Evolutionary conservation across 2,888 invertebrate species (phyloP), one percentile per base, ranked within the genome.

Genomic region (Hydraecia micacea): DNA sequence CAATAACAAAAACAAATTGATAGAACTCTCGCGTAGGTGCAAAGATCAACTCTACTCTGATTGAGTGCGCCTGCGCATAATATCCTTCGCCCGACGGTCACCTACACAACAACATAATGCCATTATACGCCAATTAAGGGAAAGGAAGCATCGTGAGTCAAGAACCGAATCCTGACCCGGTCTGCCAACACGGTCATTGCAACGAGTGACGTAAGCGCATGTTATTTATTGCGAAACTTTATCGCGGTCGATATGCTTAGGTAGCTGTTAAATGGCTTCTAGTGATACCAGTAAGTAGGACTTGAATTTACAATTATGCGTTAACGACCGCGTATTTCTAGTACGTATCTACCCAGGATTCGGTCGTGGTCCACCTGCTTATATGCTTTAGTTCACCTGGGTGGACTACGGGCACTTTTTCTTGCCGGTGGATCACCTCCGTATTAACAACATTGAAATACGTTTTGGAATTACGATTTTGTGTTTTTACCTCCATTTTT

Each of bases 171-270:
- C 75, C 73, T 84, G 86, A 82, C 81, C 84, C 73, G 82, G 75
- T 75, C n/a, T 85, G 82, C 83, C 49, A 79, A 86, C 63, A 86
- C 73, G 81, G 87, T 84, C 77, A 87, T 84, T 87, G 68, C 63
- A 28, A 68, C 60, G 25, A 52, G 85, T 92, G 92, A 92, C 90
- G 92, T 89, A 85, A 92, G 77, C 46, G 71, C 85, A 83, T 78
- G 75, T 85, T 79, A 84, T 86, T 80, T 88, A 86, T 90, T 89
- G 87, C 88, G 77, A 90, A 89, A 90, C 89, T 87, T 87, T 88
- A 89, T 91, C 87, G 84, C 70, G 32, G 52, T 77, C 36, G 25
- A 74, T 42, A 74, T 73, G 65, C 62, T 21, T 79, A 70, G 62
- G 68, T 62, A 73, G 65, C 74, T 55, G 36, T 65, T 68, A 46